A percentile compares a stretch with the other conserved stretches of the same genome.
Evolutionary conservation across 92 coral and sea anemone genomes (phyloP).

Genomic region (Siderastrea siderea): DNA sequence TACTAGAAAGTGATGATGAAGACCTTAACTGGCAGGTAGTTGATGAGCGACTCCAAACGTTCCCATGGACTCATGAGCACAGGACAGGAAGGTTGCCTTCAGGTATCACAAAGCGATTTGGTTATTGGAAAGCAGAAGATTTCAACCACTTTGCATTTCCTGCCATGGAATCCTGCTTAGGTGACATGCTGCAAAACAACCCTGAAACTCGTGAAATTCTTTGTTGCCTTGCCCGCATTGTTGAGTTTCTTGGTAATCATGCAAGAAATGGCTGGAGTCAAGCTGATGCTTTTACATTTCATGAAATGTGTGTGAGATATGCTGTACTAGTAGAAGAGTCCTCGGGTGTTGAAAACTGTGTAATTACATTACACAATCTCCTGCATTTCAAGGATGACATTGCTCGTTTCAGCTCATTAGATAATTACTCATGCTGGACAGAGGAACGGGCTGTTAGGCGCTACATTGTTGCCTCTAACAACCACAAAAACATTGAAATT

Average conservation of each 20-base stretch:
- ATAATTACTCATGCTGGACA: conserved; percentile 75
- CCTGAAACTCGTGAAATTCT: conserved; percentile 44
- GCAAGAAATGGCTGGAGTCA: conserved; percentile 70
- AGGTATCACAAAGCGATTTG: conserved; percentile 53
- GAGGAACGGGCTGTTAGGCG: conserved; percentile 69
- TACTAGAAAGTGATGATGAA: conserved; percentile 43
- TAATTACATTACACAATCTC: conserved; percentile 72
- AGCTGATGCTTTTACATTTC: conserved; percentile 60
- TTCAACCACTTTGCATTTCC: conserved; percentile 65
- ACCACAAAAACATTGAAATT: conserved; percentile 76
- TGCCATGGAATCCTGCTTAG: conserved; percentile 59
- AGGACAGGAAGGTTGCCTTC: conserved; percentile 55
- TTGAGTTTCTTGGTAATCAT: conserved; percentile 64
- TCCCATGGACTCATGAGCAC: conserved; percentile 76
- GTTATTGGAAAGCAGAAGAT: conserved; percentile 78
- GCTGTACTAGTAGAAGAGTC: conserved; percentile 59
- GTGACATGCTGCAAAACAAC: conserved; percentile 39
- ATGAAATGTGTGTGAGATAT: conserved; percentile 67
- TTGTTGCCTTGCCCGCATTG: conserved; percentile 68
- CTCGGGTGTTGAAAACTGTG: conserved; percentile 50
- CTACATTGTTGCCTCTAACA: conserved; percentile 65
- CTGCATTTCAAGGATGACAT: conserved; percentile 69
- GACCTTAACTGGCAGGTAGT: conserved; percentile 65
- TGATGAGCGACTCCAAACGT: conserved; percentile 55
- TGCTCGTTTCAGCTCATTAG: conserved; percentile 58